Conservation (phyloP, 2,797 vertebrate genomes). For the Hyperoplus lanceolatus region DNA sequence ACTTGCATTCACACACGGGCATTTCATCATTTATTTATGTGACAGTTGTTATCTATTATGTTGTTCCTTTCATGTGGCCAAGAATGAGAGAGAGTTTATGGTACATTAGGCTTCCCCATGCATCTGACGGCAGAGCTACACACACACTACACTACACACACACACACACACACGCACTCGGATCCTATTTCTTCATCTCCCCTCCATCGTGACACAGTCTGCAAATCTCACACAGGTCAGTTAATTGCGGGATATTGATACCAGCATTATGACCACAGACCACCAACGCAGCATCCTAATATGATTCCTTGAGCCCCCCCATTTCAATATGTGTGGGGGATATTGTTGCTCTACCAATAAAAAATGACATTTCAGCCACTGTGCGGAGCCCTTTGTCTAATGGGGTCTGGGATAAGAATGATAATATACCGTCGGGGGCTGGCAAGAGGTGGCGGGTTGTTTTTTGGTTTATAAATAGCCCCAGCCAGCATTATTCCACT, state of each 20-base stretch:
- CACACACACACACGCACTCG: too few relatives aligned
- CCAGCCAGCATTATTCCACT: conserved; percentile 84
- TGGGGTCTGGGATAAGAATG: conserved; percentile 76
- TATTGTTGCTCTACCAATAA: conserved; percentile 63
- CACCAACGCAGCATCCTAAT: conserved; percentile 53
- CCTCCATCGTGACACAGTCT: conserved; percentile 40
- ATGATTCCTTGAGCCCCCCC: conserved; percentile 48
- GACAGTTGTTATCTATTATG: conserved; percentile 81
- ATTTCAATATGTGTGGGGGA: conserved; percentile 60
- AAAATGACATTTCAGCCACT: conserved; percentile 71
- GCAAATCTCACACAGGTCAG: conserved; percentile 57
- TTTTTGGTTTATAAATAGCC: conserved; percentile 89
- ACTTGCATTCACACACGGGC: conserved; percentile 45
- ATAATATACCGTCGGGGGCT: conserved; percentile 72
- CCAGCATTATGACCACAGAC: conserved; percentile 58
- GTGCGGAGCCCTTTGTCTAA: conserved; percentile 67
- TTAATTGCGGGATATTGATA: conserved; percentile 78
- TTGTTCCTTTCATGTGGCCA: conserved; percentile 75
- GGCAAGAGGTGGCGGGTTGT: conserved; percentile 74
- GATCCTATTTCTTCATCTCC: conserved; percentile 58
- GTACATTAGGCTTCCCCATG: conserved; percentile 74
- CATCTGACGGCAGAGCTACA: conserved; percentile 57
- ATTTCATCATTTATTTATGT: conserved; percentile 81
- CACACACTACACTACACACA: background rate
- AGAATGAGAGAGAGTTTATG: conserved; percentile 82